Base-by-base conservation (phyloP, 2,797 vertebrate genomes). In the Phrynocephalus vlangalii region DNA sequence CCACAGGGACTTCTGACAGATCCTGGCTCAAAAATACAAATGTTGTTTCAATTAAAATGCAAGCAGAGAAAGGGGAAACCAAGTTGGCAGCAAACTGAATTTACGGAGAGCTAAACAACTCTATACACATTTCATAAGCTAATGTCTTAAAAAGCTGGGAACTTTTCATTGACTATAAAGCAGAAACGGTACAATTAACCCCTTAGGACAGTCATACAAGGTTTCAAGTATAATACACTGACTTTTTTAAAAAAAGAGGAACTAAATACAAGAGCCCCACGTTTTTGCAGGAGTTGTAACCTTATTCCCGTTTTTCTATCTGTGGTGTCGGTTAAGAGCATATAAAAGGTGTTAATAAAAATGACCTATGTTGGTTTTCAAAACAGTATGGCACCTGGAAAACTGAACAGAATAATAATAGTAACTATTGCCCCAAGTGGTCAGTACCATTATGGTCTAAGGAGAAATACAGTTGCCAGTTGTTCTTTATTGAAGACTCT, bases 41-140 rank as follows among this genome's bases (percentile, higher is more conserved):
- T 97, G 97, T 97, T 97, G 97, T 97, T 97, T 97, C 97, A 97
- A 97, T 97, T 97, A 96, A 96, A 97, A 97, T 96, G 96, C 96
- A 96, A 96, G 96, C 94, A 94, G 95, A 95, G 96, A 96, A 96
- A 96, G 94, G 96, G 95, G 95, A 94, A 44, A 96, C 91, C 94
- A 95, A 93, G 93, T 95, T 96, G 95, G 95, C 96, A 96, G 95
- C 94, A 92, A 93, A 95, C 94, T 92, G 95, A 95, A 96, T 96
- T 83, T 92, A 91, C 93, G 85, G 91, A 94, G 94, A 93, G 92
- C 92, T 94, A 85, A 95, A 95, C 94, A 93, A 94, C 94, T 92
- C 93, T 92, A 94, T 95, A 90, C 83, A 87, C 78, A 87, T 91
- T 93, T 94, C 93, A 84, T 4, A 94, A 90, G 91, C 89, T 92